Conservation (phyloP, 2,113 vertebrate species). For the Climacteris rufus region DNA sequence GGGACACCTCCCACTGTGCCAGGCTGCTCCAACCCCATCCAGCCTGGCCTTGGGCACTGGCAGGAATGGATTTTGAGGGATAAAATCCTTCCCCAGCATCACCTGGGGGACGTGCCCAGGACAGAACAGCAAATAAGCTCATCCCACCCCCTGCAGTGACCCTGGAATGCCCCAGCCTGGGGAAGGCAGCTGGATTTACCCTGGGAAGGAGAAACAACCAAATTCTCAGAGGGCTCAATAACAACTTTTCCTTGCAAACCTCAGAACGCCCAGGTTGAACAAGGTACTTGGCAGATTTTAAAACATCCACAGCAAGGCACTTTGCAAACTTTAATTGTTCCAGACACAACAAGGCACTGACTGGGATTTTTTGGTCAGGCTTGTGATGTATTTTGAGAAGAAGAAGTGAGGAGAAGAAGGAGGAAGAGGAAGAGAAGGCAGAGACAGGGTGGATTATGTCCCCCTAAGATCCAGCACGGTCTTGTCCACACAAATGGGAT, state of each 20-base stretch:
- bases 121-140: background rate
- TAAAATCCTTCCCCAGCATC: background rate
- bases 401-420: background rate
- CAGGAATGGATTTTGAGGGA: background rate
- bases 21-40: background rate
- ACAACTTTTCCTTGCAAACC: background rate
- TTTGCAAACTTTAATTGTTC: background rate
- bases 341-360: too few relatives aligned
- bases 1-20: background rate
- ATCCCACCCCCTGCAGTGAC: background rate
- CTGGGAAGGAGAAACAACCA: background rate
- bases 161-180: background rate
- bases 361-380: background rate
- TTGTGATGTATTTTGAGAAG: background rate
- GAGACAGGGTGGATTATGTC: background rate
- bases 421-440: background rate
- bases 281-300: background rate
- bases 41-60: background rate
- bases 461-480: fast-evolving
- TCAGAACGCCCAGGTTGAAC: background rate
- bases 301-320: background rate
- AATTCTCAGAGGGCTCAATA: background rate
- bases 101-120: background rate
- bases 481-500: background rate
- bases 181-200: background rate